Base-by-base conservation (phyloP, 2,113 vertebrate species). In the Danio rerio region DNA sequence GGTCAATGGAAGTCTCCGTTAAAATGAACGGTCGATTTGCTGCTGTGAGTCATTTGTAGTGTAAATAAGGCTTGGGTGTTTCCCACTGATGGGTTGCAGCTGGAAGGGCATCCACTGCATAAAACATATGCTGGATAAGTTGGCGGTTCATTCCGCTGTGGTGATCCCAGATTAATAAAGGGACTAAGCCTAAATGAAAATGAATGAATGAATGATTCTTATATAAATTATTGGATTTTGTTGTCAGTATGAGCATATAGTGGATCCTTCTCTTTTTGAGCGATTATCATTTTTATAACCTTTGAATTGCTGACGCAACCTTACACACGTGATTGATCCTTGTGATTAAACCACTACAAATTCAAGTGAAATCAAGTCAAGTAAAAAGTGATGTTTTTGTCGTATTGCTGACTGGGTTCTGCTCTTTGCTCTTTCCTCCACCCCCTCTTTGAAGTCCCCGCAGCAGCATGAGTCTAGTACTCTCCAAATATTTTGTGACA, bases 401-500 rank as follows among this genome's bases (percentile, higher is more conserved):
- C 45, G 40, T 43, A 43, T 45, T 45, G 53, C 12, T 58, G 31
- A 45, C 53, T 58, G 18, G 55, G 43, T 40, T 20, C 55, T 75
- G 73, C n/a, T 58, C 15, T 56, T 42, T 73, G 21, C 21, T 31
- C 40, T 59, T 9, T 45, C 11, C 13, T 42, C 21, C 5, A 56
- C 43, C 3, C 21, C 52, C 16, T 74, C 9, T 43, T 13, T 1
- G 10, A 55, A 73, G 50, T 11, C 50, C 7, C 53, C n/a, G 10
- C 7, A 45, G 53, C 1, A 11, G 72, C 72, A 59, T 9, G 7
- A 45, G n/a, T 13, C 55, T 74, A 40, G 16, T 58, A 58, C 16
- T 74, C 53, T 42, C 50, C 55, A 45, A 59, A 75, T 47, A 45
- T 59, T 11, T 75, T 75, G 73, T 73, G 70, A 73, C 70, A 75